Base-by-base conservation (phyloP, 2,113 vertebrate genomes). In the Tricholaema leucomelas region DNA sequence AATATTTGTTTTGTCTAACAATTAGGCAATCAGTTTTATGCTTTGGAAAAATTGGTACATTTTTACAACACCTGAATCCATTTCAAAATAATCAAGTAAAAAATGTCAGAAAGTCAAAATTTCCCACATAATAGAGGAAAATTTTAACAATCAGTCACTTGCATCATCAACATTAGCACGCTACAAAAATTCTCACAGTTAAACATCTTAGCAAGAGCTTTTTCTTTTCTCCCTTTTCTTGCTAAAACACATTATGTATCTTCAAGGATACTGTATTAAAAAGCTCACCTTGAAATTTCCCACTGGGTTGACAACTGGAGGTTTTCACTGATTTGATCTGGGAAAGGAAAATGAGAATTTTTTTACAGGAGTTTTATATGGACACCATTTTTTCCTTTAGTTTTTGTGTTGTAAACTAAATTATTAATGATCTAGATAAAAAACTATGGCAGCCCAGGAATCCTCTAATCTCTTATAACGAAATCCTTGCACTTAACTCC, bases 31-130 rank as follows among this genome's bases (percentile, higher is more conserved):
- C 74, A 73, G 31, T 77, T 92, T 91, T 80, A 71, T 4, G 10
- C 36, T 67, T 31, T 85, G 81, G 56, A 72, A 95, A 95, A 80
- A 38, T 35, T 87, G 38, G 25, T 91, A 20, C 8, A 1, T 88
- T 87, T 95, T 84, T 91, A 66, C 59, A 90, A 91, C 81, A 93
- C 93, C 85, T 90, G 87, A 90, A 82, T 88, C 71, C 42, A 67
- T 87, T 93, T 95, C 87, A 75, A 30, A 75, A 27, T 38, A 76
- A 71, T 4, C 69, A 59, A n/a, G n/a, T n/a, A n/a, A n/a, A n/a
- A n/a, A 92, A 81, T 92, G 65, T 81, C 77, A 71, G 36, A 31
- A 76, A 90, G 65, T 76, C 67, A 59, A 56, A 90, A 52, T 5
- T 77, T 89, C 36, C 40, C 59, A 74, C 58, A 81, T 61, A 59